Conservation (phyloP, 2,113 vertebrate genomes). For the Sturnus vulgaris region DNA sequence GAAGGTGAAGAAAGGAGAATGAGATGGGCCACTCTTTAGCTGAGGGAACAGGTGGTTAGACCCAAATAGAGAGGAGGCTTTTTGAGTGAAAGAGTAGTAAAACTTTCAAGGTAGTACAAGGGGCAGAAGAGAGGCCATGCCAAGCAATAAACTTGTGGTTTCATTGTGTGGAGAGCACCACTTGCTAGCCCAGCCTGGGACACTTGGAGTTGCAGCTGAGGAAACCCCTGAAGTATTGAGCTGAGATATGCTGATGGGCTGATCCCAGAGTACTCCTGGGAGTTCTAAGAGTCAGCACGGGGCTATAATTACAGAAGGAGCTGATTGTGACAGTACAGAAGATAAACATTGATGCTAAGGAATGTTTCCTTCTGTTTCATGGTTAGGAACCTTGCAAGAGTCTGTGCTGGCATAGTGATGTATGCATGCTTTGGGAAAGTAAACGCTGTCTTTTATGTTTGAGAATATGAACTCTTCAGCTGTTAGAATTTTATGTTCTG, state of each 20-base stretch:
- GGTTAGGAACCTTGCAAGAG: neutral
- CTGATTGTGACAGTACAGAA: neutral
- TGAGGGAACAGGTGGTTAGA: neutral
- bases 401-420: neutral
- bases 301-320: neutral
- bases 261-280: neutral
- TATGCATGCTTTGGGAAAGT: rapidly evolving
- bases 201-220: rapidly evolving
- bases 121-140: neutral
- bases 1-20: neutral
- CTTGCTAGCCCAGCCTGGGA: rapidly evolving
- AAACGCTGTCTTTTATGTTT: neutral
- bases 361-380: neutral
- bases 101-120: neutral
- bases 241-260: rapidly evolving
- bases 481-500: neutral
- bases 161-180: neutral
- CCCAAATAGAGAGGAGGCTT: neutral
- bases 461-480: neutral
- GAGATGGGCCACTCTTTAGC: neutral
- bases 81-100: neutral
- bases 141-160: neutral
- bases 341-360: neutral
- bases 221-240: neutral
- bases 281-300: neutral